Evolutionary conservation across 2,797 vertebrate genomes (phyloP).

Genomic region (Florisuga fusca): DNA sequence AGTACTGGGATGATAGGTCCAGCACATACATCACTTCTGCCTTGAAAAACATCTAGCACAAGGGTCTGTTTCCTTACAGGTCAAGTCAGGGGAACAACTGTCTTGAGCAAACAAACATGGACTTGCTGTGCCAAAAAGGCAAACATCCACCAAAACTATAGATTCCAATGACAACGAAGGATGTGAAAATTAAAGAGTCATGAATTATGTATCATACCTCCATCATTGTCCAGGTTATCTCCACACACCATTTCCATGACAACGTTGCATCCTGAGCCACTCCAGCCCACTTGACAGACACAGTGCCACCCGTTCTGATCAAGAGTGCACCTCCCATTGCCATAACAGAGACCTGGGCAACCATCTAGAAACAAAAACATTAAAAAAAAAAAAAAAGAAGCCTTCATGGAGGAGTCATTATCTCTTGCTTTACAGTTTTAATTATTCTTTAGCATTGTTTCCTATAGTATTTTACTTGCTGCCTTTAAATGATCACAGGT

Average conservation of each 20-base stretch:
- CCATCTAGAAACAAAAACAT: constrained; percentile 82
- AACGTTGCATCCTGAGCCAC: constrained; percentile 92
- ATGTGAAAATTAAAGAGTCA: background rate
- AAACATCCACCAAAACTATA: background rate
- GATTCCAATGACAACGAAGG: background rate
- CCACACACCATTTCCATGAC: constrained; percentile 99
- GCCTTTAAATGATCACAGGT: background rate
- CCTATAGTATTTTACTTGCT: background rate
- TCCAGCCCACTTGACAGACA: constrained; percentile 97
- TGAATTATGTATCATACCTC: constrained; percentile 82
- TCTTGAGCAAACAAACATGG: background rate
- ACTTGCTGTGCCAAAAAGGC: constrained; percentile 2
- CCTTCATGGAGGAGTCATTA: background rate
- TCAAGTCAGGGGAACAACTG: background rate
- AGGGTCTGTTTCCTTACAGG: background rate
- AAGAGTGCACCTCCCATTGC: constrained; percentile 95
- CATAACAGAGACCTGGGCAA: constrained; percentile 95
- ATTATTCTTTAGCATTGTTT: background rate
- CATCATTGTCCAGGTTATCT: constrained; percentile 96
- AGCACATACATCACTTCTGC: background rate
- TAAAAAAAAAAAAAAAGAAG: background rate
- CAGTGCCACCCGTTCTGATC: constrained; percentile 98
- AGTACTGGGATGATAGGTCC: background rate
- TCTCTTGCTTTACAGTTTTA: background rate
- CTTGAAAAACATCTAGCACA: background rate